These are phyloP conservation scores for Lepus timidus DNA, from an alignment of 2,113 vertebrate species.

Conservation along the genomic window DNA sequence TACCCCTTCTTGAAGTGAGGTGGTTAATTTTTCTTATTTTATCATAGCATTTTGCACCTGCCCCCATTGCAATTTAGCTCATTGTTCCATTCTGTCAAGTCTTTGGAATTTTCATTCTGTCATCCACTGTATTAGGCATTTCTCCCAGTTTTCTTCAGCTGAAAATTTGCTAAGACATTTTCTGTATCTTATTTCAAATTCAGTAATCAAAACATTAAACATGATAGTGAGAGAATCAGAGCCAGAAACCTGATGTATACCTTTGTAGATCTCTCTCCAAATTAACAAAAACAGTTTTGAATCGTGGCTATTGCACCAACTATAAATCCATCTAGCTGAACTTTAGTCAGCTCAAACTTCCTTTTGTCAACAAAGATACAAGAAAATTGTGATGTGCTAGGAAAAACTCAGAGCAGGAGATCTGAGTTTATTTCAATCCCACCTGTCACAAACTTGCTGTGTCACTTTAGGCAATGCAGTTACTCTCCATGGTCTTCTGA, in stretches of 20 bases:
- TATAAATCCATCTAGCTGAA: not conserved
- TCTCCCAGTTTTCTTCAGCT: not conserved
- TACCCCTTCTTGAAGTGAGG: conserved; percentile 30
- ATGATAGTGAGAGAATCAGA: not conserved
- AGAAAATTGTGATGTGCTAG: conserved; percentile 1
- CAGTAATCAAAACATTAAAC: conserved; percentile 50
- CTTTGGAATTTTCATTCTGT: conserved; percentile 10
- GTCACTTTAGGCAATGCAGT: not conserved
- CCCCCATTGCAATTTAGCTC: conserved; percentile 9
- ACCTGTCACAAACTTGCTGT: not conserved
- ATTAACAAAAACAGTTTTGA: conserved; percentile 4
- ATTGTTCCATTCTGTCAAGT: conserved; percentile 21
- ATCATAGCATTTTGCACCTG: not conserved
- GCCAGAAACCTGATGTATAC: not conserved
- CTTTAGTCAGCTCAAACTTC: not conserved
- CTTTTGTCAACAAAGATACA: not conserved
- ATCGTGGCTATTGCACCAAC: not conserved
- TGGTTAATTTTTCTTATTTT: not conserved
- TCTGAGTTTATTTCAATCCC: not conserved
- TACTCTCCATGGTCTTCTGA: conserved; percentile 13
- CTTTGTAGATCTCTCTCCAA: not conserved
- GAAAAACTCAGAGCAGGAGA: not conserved
- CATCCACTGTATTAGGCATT: not conserved
- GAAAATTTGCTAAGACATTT: conserved; percentile 43
- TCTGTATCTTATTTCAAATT: conserved; percentile 39